Conservation (phyloP, 2,888 invertebrate genomes). For the Athalia rosae region DNA sequence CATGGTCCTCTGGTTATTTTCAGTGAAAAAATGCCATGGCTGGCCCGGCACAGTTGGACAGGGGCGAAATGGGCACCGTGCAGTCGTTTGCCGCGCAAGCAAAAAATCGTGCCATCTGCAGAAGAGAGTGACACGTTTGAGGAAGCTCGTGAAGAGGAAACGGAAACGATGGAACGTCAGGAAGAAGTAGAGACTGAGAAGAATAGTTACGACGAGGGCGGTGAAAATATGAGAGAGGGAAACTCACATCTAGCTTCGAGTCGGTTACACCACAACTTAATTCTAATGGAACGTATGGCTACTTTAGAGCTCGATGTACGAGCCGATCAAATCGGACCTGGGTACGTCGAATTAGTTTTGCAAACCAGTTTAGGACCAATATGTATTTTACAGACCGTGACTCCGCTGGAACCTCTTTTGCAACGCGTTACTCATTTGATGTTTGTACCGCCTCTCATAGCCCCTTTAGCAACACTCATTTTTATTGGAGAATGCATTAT, state of each 20-base stretch:
- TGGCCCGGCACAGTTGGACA: slow-evolving; percentile 72
- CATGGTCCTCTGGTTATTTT: slow-evolving; percentile 78
- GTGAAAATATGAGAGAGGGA: slow-evolving; percentile 23
- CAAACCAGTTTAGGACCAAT: slow-evolving; percentile 78
- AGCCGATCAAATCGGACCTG: slow-evolving; percentile 83
- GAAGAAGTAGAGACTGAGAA: slow-evolving; percentile 5
- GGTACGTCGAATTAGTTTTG: slow-evolving; percentile 83
- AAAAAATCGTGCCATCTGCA: slow-evolving; percentile 49
- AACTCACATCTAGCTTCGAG: slow-evolving; percentile 80
- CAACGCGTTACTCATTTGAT: slow-evolving; percentile 88
- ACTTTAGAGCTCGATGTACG: slow-evolving; percentile 78
- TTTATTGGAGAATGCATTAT: slow-evolving; percentile 82
- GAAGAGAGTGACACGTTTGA: background rate
- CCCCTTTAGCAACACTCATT: slow-evolving; percentile 80
- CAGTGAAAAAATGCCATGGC: slow-evolving; percentile 52
- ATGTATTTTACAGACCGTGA: slow-evolving; percentile 85
- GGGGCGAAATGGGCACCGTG: slow-evolving; percentile 73
- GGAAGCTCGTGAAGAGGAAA: background rate
- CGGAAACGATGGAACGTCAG: slow-evolving; percentile 20
- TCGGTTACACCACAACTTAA: slow-evolving; percentile 79
- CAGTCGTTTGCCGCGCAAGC: slow-evolving; percentile 68
- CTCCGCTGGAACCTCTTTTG: slow-evolving; percentile 84
- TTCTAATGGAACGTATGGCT: slow-evolving; percentile 77
- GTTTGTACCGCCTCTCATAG: slow-evolving; percentile 79
- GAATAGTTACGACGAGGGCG: slow-evolving; percentile 31